Base-by-base conservation (phyloP, 2,888 invertebrate species). In the Epinotia demarniana region DNA sequence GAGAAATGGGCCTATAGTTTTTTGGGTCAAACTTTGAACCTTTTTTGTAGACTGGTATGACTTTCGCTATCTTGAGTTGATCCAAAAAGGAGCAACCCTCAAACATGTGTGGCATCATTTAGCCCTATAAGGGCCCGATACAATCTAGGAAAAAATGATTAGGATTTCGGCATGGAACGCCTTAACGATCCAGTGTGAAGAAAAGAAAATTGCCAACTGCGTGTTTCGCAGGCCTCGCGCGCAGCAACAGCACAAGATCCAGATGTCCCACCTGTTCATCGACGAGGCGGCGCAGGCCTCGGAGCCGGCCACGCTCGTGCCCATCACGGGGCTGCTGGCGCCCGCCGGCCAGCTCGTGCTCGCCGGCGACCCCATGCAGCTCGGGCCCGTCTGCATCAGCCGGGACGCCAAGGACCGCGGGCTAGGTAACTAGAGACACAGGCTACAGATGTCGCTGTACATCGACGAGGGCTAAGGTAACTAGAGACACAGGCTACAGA, bases 231-330 rank as follows among this genome's bases (percentile, higher is more conserved):
- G 89, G 2, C 8, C 70, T 1, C 78, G 79, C 2, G 82, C 78
- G 46, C 87, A 88, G 63, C 39, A 72, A 2, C 27, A 49, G 46
- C 78, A 81, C 78, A 84, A 82, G 78, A 77, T 88, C 33, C 80
- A 83, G 81, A 97, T 99, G 89, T 96, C 97, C 0, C 99, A 99
- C 87, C 95, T 98, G 19, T 95, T 99, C 81, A 95, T 99, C 67
- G 99, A 99, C 87, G 99, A 99, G 92, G 98, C 98, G 18, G 98
- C 98, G 0, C 98, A 98, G 88, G 96, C 97, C 13, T 96, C 96
- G 0, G 99, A 99, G 90, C 97, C 99, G 0, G 77, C 81, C 23
- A 76, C 86, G 16, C 81, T 90, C 76, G 95, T 98, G 79, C 96
- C 98, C 0, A 85, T 97, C 11, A 92, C 95, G 5, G 94, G 96